A percentile compares a stretch with the other conserved stretches of the same genome.
These are phyloP conservation scores for Symphodus melops DNA, from an alignment of 2,113 vertebrate genomes.

Conservation along the genomic window DNA sequence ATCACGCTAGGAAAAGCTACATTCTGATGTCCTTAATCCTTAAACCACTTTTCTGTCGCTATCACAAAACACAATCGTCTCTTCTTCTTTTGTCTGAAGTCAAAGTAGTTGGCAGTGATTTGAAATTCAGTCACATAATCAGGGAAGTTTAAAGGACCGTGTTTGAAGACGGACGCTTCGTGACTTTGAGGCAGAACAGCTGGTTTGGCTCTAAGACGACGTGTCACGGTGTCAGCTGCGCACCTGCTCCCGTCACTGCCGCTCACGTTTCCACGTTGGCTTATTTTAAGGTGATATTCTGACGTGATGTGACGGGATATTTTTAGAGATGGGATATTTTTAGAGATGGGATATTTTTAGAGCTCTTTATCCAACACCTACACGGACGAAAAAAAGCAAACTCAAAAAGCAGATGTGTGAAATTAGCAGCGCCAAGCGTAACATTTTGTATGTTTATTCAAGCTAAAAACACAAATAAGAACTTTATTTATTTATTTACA, in stretches of 20 bases:
- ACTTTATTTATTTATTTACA: too few species aligned
- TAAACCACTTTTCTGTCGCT: too few species aligned
- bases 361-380: neutral
- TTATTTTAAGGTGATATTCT: constrained; percentile 17
- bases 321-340: constrained; percentile 35
- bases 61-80: too few species aligned
- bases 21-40: too few species aligned
- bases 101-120: too few species aligned
- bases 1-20: too few species aligned
- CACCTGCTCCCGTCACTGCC: constrained; percentile 42
- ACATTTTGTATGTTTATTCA: too few species aligned
- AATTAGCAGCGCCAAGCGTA: neutral
- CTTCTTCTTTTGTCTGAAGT: too few species aligned
- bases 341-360: constrained; percentile 34
- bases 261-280: constrained; percentile 43
- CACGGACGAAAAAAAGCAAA: neutral
- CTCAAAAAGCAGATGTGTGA: neutral
- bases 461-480: too few species aligned
- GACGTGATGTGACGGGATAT: constrained; percentile 22
- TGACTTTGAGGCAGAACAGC: constrained; percentile 8
- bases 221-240: neutral
- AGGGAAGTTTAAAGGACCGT: accelerated
- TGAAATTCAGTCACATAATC: too few species aligned
- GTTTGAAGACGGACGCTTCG: neutral
- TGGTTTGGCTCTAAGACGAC: neutral